Conservation (phyloP, 2,888 invertebrate genomes). For the Onchidella celtica region DNA sequence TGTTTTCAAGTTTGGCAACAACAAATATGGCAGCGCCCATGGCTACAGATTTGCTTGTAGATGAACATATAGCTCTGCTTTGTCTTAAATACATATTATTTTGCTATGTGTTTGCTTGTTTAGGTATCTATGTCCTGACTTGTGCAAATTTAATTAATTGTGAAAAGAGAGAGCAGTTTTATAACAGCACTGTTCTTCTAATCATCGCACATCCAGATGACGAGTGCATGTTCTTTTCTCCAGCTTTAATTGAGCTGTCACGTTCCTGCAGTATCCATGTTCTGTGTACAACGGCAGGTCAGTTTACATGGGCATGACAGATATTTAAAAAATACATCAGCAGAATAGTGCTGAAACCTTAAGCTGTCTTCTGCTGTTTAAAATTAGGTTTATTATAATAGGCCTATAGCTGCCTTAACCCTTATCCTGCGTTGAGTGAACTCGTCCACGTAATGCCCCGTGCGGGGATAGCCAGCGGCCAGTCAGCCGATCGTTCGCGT, state of each 20-base stretch:
- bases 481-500: too few relatives aligned
- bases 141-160: not conserved
- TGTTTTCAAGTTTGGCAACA: too few relatives aligned
- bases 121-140: not conserved
- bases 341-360: too few relatives aligned
- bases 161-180: not conserved
- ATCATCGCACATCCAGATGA: constrained; percentile 98
- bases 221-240: constrained; percentile 99
- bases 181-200: constrained; percentile 83
- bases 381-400: too few relatives aligned
- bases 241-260: constrained; percentile 82
- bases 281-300: constrained; percentile 88
- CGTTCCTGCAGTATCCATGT: constrained; percentile 84
- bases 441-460: too few relatives aligned
- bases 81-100: not conserved
- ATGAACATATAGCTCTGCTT: not conserved
- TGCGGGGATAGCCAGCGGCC: too few relatives aligned
- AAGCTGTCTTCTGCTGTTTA: too few relatives aligned
- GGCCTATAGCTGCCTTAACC: too few relatives aligned
- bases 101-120: not conserved
- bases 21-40: constrained; percentile 23
- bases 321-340: too few relatives aligned
- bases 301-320: not conserved
- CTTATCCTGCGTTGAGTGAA: too few relatives aligned
- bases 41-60: not conserved